A percentile compares a stretch with the other conserved stretches of the same genome.
Evolutionary conservation across 2,113 vertebrate genomes (phyloP).

Genomic region (Neopipo cinnamomea): DNA sequence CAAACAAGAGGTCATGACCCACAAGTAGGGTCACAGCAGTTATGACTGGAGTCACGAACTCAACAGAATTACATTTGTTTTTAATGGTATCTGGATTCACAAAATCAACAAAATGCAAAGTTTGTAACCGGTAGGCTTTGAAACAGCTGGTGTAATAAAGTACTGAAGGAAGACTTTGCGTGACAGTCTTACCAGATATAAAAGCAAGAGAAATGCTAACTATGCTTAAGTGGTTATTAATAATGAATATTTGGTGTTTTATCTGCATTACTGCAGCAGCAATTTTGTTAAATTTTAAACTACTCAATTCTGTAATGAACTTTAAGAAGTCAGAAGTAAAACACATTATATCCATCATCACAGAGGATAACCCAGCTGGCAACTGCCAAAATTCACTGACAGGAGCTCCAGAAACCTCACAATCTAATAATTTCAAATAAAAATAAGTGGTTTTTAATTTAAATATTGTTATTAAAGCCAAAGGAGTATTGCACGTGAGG

Average conservation of each 20-base stretch:
- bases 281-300: constrained; percentile 1
- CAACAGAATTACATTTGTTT: background rate
- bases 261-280: background rate
- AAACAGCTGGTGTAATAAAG: background rate
- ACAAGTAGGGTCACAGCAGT: background rate
- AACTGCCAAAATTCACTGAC: background rate
- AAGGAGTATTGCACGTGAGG: background rate
- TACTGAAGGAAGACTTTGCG: background rate
- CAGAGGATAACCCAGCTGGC: background rate
- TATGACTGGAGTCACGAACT: background rate
- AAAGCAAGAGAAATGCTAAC: background rate
- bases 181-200: background rate
- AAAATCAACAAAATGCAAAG: background rate
- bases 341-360: background rate
- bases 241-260: background rate
- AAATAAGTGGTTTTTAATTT: background rate
- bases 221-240: background rate
- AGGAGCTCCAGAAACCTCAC: background rate
- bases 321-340: background rate
- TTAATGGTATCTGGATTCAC: background rate
- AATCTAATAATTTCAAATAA: background rate
- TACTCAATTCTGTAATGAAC: background rate
- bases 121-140: background rate
- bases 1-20: background rate
- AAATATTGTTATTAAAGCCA: background rate